These are phyloP conservation scores for Schlechtendalia chinensis DNA, from an alignment of 1,140 invertebrate genomes.

Conservation along the genomic window DNA sequence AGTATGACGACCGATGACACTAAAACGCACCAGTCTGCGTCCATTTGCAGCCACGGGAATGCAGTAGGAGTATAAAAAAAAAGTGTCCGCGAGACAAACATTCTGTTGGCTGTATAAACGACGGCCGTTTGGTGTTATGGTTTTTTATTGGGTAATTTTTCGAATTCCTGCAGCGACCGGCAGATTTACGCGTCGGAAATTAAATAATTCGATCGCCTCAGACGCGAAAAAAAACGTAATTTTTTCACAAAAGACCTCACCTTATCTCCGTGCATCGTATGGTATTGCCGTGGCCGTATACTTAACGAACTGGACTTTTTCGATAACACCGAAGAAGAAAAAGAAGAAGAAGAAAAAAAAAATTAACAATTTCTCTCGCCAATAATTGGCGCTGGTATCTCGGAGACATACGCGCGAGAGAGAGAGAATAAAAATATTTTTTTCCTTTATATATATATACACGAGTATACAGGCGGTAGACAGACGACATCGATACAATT, in stretches of 20 bases:
- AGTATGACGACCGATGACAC: conserved; percentile 35
- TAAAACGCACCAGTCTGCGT: conserved; percentile 9
- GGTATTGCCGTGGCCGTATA: not conserved
- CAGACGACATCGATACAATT: no score
- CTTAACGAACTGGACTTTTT: conserved; percentile 31
- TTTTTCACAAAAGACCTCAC: conserved; percentile 24
- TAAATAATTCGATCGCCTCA: conserved; percentile 35
- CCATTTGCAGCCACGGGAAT: conserved; percentile 38
- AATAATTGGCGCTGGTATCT: conserved; percentile 9
- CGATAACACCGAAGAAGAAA: not conserved
- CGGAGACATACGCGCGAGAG: no score
- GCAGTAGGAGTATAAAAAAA: conserved; percentile 22
- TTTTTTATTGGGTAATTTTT: conserved; percentile 22
- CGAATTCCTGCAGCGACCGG: conserved; percentile 22
- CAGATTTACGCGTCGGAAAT: conserved; percentile 21
- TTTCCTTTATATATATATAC: no score
- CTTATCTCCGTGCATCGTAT: conserved; percentile 35
- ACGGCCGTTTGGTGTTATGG: conserved; percentile 20
- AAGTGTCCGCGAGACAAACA: conserved; percentile 19
- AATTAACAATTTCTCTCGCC: conserved; percentile 2
- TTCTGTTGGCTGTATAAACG: not conserved
- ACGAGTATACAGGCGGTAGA: no score
- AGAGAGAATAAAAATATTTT: no score
- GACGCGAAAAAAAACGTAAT: conserved; percentile 26
- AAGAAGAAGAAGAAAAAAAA: not conserved